A percentile compares a stretch with the other conserved stretches of the same genome.
Evolutionary conservation across 1,140 invertebrate species (phyloP).

Genomic region (Drosophila grimshawi): DNA sequence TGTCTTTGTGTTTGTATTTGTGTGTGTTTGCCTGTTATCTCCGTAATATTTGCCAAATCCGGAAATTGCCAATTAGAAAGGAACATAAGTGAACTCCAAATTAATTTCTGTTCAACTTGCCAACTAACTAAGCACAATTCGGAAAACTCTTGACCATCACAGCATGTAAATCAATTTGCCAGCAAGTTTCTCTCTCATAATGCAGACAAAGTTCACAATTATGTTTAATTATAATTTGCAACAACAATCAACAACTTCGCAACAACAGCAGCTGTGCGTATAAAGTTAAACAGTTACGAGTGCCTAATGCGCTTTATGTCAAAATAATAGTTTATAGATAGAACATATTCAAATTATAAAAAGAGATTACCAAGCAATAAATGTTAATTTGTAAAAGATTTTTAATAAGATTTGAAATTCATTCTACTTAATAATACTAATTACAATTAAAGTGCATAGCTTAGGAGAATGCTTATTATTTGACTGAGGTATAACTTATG

Average conservation of each 20-base stretch:
- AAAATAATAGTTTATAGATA: too few species aligned
- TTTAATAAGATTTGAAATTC: too few species aligned
- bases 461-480: too few species aligned
- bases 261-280: neutral
- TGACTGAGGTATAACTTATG: too few species aligned
- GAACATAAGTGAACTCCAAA: conserved; percentile 2
- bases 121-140: neutral
- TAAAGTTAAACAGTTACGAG: neutral
- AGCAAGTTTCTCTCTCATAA: conserved; percentile 5
- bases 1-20: neutral
- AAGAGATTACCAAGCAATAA: too few species aligned
- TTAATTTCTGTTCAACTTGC: conserved; percentile 6
- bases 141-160: neutral
- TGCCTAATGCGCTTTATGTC: neutral
- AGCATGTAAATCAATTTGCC: conserved; percentile 4
- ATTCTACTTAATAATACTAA: too few species aligned
- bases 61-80: conserved; percentile 1
- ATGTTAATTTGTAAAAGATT: too few species aligned
- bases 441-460: too few species aligned
- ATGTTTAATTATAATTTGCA: conserved; percentile 14
- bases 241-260: neutral
- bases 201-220: conserved; percentile 12
- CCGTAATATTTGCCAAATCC: neutral
- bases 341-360: too few species aligned
- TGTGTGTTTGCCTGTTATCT: neutral